Conservation (phyloP, 2,888 invertebrate genomes). For the Drosophila greeni region DNA sequence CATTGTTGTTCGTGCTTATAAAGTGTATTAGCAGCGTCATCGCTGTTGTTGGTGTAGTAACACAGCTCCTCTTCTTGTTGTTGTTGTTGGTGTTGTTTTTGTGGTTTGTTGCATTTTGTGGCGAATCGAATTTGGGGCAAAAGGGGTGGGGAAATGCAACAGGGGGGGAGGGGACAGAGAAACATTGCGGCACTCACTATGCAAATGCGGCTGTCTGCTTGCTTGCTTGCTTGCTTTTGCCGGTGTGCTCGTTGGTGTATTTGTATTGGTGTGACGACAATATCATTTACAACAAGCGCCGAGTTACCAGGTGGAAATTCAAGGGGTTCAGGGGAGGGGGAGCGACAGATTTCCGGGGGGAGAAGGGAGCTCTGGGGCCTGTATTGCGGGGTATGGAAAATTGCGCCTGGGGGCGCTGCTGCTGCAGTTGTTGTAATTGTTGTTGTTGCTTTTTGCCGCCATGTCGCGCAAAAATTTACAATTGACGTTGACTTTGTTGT, state of each 20-base stretch:
- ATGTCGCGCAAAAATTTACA: conserved; percentile 68
- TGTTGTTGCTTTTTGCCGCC: conserved; percentile 58
- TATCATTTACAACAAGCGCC: conserved; percentile 66
- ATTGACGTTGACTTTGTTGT: conserved; percentile 62
- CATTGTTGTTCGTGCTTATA: conserved; percentile 6
- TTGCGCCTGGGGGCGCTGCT: conserved; percentile 20
- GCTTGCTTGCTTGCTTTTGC: conserved; percentile 18
- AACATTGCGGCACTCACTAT: conserved; percentile 51
- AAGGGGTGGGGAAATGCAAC: conserved; percentile 8
- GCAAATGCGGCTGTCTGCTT: conserved; percentile 44
- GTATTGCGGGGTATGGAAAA: conserved; percentile 8
- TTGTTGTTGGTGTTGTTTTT: conserved; percentile 24
- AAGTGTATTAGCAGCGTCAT: conserved; percentile 49
- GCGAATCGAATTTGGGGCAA: conserved; percentile 33
- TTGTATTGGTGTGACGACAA: conserved; percentile 59
- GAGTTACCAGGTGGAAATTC: conserved; percentile 39
- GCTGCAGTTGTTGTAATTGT: conserved; percentile 2
- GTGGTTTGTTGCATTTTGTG: conserved; percentile 51
- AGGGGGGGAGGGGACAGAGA: conserved; percentile 20
- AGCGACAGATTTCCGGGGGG: conserved; percentile 18
- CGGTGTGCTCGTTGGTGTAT: conserved; percentile 18
- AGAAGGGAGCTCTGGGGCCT: neutral
- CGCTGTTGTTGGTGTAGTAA: conserved; percentile 36
- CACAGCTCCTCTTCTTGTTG: conserved; percentile 16
- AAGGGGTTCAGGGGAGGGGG: conserved; percentile 5